Base-by-base conservation (phyloP, 2,797 vertebrate species). In the Octomys mimax region DNA sequence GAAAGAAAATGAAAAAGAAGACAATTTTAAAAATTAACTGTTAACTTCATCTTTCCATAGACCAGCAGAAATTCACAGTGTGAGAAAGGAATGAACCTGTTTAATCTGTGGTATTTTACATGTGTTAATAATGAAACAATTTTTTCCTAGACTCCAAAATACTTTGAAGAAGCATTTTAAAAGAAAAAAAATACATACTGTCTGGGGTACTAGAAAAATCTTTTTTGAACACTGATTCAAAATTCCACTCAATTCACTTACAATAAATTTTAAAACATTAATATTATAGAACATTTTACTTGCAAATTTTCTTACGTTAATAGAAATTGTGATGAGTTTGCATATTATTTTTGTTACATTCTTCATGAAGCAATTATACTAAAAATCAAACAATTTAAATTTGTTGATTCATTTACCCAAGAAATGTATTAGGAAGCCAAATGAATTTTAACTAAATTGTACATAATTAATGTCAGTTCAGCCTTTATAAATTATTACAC, bases 301-400 rank as follows among this genome's bases (percentile, higher is more conserved):
- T 92, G 24, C 7, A 87, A 94, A 49, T 49, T 90, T 77, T n/a
- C 26, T 31, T 70, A 49, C 16, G 79, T 92, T 79, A 92, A 64
- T 49, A 49, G 39, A 75, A 73, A 59, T 68, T 95, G 10, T 92
- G 24, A n/a, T 80, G 33, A 80, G 16, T 87, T 54, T 89, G 19
- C 24, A 18, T 64, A 2, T 22, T 68, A 57, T 39, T 66, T 61
- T 83, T 90, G 11, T 73, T 92, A 59, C 24, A 77, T 10, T 89
- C 11, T 71, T 70, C 7, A 73, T 8, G 5, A 77, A 87, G 3
- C 82, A 57, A 92, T 62, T 39, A 11, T 61, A 64, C 31, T 28
- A 70, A n/a, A 11, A 77, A 62, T 19, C 61, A 42, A 11, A 87
- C 11, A 77, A 84, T 22, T 42, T 54, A 22, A 64, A 80, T 24